Evolutionary conservation across 2,797 vertebrate genomes (phyloP).

Genomic region (Anableps anableps): DNA sequence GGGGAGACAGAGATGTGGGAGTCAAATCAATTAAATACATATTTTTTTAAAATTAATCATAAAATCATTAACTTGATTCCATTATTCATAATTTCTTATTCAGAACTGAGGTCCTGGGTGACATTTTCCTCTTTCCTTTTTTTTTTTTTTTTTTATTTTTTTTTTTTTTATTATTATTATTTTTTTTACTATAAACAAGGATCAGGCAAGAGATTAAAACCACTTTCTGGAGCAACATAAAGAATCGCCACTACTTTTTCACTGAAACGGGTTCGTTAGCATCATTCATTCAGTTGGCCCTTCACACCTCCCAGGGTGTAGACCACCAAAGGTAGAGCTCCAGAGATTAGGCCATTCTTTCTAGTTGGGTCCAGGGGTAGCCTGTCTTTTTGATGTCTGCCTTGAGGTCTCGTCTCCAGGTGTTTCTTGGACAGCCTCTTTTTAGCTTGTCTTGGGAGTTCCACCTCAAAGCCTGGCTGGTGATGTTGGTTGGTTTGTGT

Average conservation of each 20-base stretch:
- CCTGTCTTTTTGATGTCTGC: background rate
- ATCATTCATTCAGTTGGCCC: too few relatives aligned
- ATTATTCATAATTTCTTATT: background rate
- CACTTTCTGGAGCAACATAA: background rate
- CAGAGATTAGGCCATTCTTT: background rate
- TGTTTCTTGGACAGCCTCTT: background rate
- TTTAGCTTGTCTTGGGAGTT: background rate
- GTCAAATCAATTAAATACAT: conserved; percentile 1
- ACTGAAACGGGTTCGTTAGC: background rate
- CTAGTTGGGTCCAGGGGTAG: background rate
- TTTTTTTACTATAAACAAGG: background rate
- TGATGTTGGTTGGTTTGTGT: background rate
- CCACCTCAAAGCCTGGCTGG: background rate
- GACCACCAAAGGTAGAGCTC: background rate
- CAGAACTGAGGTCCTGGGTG: background rate
- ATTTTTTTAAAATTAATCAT: background rate
- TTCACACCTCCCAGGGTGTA: too few relatives aligned
- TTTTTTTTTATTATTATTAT: too few relatives aligned
- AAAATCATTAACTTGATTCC: background rate
- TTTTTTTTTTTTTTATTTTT: too few relatives aligned
- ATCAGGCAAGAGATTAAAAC: background rate
- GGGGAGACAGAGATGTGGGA: background rate
- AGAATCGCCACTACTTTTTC: background rate
- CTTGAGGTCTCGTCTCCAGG: background rate
- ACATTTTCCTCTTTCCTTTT: background rate